Conservation (phyloP, 2,888 invertebrate species). For the Zaprionus obscuricornis region DNA sequence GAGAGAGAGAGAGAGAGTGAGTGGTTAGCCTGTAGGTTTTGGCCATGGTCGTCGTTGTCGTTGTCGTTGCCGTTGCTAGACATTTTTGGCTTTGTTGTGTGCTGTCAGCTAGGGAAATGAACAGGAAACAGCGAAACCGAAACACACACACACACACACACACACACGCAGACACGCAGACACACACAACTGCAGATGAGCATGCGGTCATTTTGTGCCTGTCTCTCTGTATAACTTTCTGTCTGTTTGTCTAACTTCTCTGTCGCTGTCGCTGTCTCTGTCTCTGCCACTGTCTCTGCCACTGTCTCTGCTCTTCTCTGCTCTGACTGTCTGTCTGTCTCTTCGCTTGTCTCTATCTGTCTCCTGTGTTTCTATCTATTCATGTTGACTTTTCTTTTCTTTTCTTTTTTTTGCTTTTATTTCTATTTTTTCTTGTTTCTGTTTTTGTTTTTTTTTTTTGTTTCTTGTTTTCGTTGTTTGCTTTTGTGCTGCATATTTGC, state of each 20-base stretch:
- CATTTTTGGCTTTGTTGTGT: neutral
- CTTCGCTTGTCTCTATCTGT: slow-evolving; percentile 35
- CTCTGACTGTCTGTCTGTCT: too few relatives aligned
- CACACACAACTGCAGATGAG: neutral
- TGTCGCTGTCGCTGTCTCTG: too few relatives aligned
- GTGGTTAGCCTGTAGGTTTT: too few relatives aligned
- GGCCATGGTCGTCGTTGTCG: slow-evolving; percentile 2
- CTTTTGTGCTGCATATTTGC: too few relatives aligned
- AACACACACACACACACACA: slow-evolving; percentile 9
- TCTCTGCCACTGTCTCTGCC: too few relatives aligned
- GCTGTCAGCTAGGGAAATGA: slow-evolving; percentile 27
- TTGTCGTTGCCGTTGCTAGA: neutral
- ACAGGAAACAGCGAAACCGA: slow-evolving; percentile 36
- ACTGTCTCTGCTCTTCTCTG: too few relatives aligned
- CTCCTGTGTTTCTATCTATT: slow-evolving; percentile 13
- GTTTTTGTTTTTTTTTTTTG: neutral
- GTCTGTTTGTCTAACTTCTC: too few relatives aligned
- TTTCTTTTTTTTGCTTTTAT: neutral
- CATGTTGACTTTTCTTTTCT: slow-evolving; percentile 14
- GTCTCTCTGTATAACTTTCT: too few relatives aligned
- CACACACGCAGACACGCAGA: neutral
- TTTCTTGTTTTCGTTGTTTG: slow-evolving; percentile 6
- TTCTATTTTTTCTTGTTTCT: slow-evolving; percentile 10
- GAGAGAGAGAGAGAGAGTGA: too few relatives aligned
- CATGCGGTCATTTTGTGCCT: slow-evolving; percentile 35